A percentile compares a stretch with the other conserved stretches of the same genome.
These are phyloP conservation scores for Crypturellus undulatus DNA, from an alignment of 2,113 vertebrate species.

Conservation along the genomic window DNA sequence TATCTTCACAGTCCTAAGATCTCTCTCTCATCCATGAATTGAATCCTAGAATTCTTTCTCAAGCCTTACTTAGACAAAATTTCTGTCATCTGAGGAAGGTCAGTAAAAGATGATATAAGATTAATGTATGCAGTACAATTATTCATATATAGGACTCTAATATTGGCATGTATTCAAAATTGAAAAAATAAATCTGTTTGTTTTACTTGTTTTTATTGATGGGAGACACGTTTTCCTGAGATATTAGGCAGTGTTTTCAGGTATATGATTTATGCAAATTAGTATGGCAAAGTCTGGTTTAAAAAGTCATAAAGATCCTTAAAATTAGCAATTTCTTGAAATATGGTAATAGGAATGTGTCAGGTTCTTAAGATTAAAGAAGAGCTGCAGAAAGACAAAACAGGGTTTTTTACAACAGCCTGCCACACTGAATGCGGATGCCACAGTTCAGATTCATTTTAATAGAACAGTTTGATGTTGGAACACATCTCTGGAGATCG, in stretches of 20 bases:
- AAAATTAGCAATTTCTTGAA: neutral
- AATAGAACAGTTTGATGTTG: neutral
- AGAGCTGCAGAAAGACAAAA: neutral
- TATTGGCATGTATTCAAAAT: neutral
- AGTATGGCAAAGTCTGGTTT: neutral
- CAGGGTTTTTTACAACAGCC: neutral
- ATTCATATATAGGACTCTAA: fast-evolving
- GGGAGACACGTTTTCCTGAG: neutral
- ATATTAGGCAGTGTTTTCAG: neutral
- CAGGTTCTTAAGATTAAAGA: neutral
- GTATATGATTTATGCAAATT: neutral
- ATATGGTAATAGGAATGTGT: neutral
- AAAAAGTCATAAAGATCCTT: neutral
- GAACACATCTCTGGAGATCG: neutral
- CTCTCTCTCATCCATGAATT: no score
- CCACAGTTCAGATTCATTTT: neutral
- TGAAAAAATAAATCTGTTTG: neutral
- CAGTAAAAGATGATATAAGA: neutral
- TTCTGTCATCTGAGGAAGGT: neutral
- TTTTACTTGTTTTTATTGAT: neutral
- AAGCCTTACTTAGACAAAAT: neutral
- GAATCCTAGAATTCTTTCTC: neutral
- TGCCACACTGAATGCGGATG: neutral
- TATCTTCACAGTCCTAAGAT: neutral
- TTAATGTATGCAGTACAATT: neutral